These are phyloP conservation scores for Tricholauxania praeusta DNA, from an alignment of 2,888 invertebrate genomes.

Conservation along the genomic window DNA sequence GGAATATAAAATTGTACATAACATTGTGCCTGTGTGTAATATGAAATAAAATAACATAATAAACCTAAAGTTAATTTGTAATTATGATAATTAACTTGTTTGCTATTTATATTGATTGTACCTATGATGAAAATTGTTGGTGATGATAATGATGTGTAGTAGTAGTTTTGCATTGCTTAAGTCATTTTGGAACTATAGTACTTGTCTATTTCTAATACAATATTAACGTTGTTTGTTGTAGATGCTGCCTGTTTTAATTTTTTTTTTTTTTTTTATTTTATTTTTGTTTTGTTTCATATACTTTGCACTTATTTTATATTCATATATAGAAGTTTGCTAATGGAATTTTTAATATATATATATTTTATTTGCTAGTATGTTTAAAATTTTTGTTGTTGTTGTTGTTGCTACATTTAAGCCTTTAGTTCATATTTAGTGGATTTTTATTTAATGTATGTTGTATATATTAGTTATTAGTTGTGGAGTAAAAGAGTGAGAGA, in stretches of 20 bases:
- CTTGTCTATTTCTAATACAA: background rate
- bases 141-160: conserved; percentile 16
- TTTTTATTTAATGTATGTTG: background rate
- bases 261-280: background rate
- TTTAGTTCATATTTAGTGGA: background rate
- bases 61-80: conserved; percentile 2
- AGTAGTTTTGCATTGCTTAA: conserved; percentile 29
- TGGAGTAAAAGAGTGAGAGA: no score
- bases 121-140: conserved; percentile 21
- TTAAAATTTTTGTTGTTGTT: background rate
- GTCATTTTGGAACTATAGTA: conserved; percentile 33
- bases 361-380: conserved; percentile 5
- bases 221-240: background rate
- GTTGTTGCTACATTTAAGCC: background rate
- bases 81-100: background rate
- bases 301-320: conserved; percentile 2
- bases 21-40: background rate
- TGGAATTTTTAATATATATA: conserved; percentile 9
- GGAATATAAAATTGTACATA: conserved; percentile 5
- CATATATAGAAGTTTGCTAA: conserved; percentile 1
- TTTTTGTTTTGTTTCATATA: background rate
- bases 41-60: background rate
- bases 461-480: no score
- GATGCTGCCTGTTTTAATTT: conserved; percentile 1
- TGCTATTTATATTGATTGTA: conserved; percentile 9